Conservation (phyloP, 2,797 vertebrate genomes). For the Eurystomus glaucurus region DNA sequence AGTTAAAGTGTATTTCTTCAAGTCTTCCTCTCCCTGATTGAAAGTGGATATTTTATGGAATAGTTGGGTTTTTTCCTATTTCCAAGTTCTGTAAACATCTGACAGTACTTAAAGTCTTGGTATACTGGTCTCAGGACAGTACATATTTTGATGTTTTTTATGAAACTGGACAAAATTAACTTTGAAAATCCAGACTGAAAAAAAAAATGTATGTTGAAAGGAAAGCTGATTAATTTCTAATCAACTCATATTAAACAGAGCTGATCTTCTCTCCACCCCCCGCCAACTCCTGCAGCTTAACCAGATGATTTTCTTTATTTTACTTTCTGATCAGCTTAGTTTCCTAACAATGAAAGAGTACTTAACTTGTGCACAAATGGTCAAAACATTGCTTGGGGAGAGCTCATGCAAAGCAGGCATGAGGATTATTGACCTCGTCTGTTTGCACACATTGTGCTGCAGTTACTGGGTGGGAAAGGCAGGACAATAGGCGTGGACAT, state of each 20-base stretch:
- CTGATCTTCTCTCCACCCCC: not conserved
- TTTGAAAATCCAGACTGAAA: not conserved
- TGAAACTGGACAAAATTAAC: not conserved
- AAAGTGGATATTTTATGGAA: conserved; percentile 60
- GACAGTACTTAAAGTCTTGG: conserved; percentile 58
- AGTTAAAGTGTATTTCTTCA: conserved; percentile 78
- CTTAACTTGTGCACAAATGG: not conserved
- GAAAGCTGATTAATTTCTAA: not conserved
- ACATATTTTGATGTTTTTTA: not conserved
- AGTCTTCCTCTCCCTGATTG: conserved; percentile 68
- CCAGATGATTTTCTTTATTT: not conserved
- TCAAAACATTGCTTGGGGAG: not conserved
- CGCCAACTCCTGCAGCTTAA: not conserved
- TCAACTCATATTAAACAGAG: not conserved
- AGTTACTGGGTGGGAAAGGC: not conserved
- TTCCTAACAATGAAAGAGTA: not conserved
- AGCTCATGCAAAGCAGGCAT: not conserved
- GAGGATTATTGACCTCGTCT: not conserved
- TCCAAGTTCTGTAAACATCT: conserved; percentile 85
- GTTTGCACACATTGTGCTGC: not conserved
- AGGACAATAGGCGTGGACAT: not conserved
- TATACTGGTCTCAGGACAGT: not conserved
- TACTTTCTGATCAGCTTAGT: not conserved
- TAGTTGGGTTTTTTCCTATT: conserved; percentile 61
- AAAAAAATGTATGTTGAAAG: not conserved